Evolutionary conservation across 2,113 vertebrate species (phyloP).

Genomic region (Mirounga angustirostris): DNA sequence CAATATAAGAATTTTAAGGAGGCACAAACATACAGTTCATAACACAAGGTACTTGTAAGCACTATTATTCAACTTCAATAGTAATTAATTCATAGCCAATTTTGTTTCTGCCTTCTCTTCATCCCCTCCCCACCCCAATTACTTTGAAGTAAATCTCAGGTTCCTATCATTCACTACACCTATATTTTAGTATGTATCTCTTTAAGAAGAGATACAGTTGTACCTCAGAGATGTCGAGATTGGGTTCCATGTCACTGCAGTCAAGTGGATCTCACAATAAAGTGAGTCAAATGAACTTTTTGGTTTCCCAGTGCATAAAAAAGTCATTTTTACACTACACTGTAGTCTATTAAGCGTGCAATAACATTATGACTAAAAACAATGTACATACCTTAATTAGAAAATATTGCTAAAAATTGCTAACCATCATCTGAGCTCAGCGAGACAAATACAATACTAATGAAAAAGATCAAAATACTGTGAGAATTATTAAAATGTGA

Average conservation of each 20-base stretch:
- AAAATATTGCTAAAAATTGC: neutral
- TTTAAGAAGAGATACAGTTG: neutral
- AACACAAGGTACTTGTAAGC: neutral
- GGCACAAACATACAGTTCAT: neutral
- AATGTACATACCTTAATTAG: neutral
- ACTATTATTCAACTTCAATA: neutral
- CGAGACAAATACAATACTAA: neutral
- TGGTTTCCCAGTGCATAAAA: neutral
- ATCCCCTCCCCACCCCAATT: neutral
- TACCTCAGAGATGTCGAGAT: neutral
- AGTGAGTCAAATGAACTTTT: neutral
- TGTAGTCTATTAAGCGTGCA: neutral
- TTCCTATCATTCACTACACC: neutral
- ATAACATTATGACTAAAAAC: neutral
- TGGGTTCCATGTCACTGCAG: neutral
- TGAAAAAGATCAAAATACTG: neutral
- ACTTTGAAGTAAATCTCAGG: constrained; percentile 41
- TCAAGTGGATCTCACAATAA: neutral
- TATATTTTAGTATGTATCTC: neutral
- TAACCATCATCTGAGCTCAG: neutral
- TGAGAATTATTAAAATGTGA: neutral
- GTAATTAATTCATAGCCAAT: neutral
- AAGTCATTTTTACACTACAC: neutral
- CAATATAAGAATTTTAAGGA: neutral
- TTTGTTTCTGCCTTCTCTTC: neutral